Base-by-base conservation (phyloP, 2,888 invertebrate species). In the Malacosoma neustria region DNA sequence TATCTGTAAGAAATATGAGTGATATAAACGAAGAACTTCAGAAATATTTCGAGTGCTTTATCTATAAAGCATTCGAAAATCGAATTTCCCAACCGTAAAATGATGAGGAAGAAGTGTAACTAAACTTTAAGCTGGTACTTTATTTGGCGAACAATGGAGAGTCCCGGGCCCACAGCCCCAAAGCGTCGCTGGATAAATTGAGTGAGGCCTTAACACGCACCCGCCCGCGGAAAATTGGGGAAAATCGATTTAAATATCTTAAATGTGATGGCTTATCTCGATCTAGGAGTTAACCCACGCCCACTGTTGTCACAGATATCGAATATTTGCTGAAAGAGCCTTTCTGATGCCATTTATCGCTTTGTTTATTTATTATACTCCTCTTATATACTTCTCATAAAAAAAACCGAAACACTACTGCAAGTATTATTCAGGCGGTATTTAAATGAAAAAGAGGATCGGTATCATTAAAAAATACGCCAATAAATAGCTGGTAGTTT, bases 181-280 rank as follows among this genome's bases (percentile, higher is more conserved):
- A 40, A 62, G 68, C 72, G 72, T 61, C 72, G 72, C 74, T 57
- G 82, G 75, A 81, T 85, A 85, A 84, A 85, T 85, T 76, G 79
- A 75, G 62, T 79, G 62, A 70, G 57, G 75, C 66, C 67, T 72
- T 69, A 64, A 71, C 69, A 70, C 61, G 79, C 72, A 72, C 76
- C 69, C 72, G 68, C 73, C 66, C 74, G 73, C 73, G 80, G 80
- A 79, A 84, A 85, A 85, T 81, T 80, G 81, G 76, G 72, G 73
- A 71, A 82, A 85, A 84, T 85, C 84, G 81, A 85, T 85, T 85
- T 85, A 82, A 82, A 84, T 81, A 80, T 81, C 81, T 80, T 71
- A 64, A 82, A 82, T 81, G 81, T 80, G 77, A 77, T 61, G 64
- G 67, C 73, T 80, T 80, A 82, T 84, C 82, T 72, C 46, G 75